Evolutionary conservation across 2,113 vertebrate genomes (phyloP), one percentile per base, ranked within the genome.

Genomic region (Acinonyx jubatus): DNA sequence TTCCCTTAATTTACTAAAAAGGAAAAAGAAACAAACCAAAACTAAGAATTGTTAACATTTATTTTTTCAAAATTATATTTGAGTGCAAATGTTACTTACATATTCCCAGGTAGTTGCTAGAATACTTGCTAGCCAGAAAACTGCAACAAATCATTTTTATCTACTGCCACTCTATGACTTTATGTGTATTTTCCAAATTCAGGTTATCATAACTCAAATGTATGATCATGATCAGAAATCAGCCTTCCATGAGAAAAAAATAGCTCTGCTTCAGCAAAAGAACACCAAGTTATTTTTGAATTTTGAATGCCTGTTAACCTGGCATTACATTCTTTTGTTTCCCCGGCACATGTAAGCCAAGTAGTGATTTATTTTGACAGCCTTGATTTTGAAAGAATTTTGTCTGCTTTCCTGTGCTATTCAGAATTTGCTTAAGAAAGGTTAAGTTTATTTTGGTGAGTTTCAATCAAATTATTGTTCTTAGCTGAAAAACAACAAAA

Each of bases 1-100:
- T 98, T 99, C 99, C 95, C 99, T 98, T 48, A 99, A 98, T 98
- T 99, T 99, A 98, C 99, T 99, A 91, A 96, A 98, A 95, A 96
- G 85, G 97, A 95, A 52, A 97, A 95, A 91, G 38, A 84, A 74
- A 68, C 3, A 88, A 76, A 80, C 4, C 96, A 82, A 96, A 89
- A 76, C 25, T 86, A 76, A 94, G 82, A 97, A 85, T 92, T 84
- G 88, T 88, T 57, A 80, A 45, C 21, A 66, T 61, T 57, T 83
- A 71, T 45, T 82, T 71, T 94, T 94, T 68, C 73, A 89, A 89
- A 96, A 73, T 89, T 73, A 96, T 92, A 90, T 61, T 29, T 94
- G 57, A 95, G 6, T 80, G 19, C 31, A 93, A 19, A 19, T 86
- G 15, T 92, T 78, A 65, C 76, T 76, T 71, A 66, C 15, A 89